phyloP scores from a whole-genome alignment of 2,113 vertebrate species.

The Stigmatopora nigra region DNA sequence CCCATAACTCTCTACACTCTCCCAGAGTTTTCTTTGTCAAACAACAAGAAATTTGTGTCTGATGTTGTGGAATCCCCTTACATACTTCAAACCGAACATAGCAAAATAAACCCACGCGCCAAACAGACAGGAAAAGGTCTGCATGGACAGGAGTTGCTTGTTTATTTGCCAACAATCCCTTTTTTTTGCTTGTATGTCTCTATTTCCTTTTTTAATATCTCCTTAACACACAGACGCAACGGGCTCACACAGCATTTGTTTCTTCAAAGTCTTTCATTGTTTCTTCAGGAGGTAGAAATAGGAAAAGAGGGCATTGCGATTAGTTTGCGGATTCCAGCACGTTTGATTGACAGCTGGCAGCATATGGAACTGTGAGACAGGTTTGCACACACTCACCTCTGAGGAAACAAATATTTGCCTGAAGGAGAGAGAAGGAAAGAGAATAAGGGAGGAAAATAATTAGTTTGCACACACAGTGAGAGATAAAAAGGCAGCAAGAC shows the following conservation, averaged over 20 bases:
- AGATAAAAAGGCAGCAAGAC: conserved; percentile 90
- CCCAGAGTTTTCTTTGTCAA: conserved; percentile 30
- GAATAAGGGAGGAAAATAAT: conserved; percentile 84
- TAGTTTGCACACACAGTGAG: conserved; percentile 89
- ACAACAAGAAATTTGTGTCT: conserved; percentile 30
- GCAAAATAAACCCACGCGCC: conserved; percentile 29
- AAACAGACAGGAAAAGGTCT: conserved; percentile 16
- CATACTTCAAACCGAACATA: conserved; percentile 15
- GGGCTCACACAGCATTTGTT: conserved; percentile 15
- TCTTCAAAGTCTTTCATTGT: conserved; percentile 44
- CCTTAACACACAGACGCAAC: conserved; percentile 5
- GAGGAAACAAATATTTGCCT: conserved; percentile 97
- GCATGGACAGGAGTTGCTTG: conserved; percentile 28
- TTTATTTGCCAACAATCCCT: conserved; percentile 32
- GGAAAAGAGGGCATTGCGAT: conserved; percentile 38
- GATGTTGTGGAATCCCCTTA: conserved; percentile 25
- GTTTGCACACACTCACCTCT: conserved; percentile 92
- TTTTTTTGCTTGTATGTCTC: conserved; percentile 41
- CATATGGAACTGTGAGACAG: conserved; percentile 83
- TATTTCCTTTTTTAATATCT: conserved; percentile 39
- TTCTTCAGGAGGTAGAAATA: conserved; percentile 46
- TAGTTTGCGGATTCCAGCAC: conserved; percentile 76
- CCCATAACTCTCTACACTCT: background rate
- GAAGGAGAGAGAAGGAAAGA: conserved; percentile 68
- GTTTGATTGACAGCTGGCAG: conserved; percentile 90